phyloP scores from a whole-genome alignment of 2,113 vertebrate genomes.

The Rallus limicola region DNA sequence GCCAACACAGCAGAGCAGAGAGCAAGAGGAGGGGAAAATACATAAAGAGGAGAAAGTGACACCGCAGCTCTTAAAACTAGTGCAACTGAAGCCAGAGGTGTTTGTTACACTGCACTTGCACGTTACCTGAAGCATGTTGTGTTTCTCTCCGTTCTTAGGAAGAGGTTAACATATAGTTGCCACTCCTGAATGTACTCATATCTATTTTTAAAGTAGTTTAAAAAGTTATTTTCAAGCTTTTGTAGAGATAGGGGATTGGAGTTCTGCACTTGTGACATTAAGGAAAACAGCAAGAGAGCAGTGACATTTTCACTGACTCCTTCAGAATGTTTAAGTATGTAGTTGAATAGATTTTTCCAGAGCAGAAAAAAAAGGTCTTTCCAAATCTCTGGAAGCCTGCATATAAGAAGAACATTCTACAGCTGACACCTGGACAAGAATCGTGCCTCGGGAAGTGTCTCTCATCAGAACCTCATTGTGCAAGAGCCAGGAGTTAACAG shows the following conservation, averaged over 20 bases:
- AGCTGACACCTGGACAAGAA: not conserved
- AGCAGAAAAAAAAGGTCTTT: not conserved
- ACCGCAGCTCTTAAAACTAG: not conserved
- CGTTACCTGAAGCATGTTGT: not conserved
- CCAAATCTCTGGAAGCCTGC: not conserved
- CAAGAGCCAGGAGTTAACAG: accelerated
- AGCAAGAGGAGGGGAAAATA: not conserved
- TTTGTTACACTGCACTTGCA: not conserved
- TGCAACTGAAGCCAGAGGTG: not conserved
- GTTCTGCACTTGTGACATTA: not conserved
- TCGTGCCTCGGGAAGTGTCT: not conserved
- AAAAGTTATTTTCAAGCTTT: not conserved
- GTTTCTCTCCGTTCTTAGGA: not conserved
- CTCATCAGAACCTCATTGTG: not conserved
- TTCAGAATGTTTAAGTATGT: not conserved
- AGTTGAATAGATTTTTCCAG: not conserved
- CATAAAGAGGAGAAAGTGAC: accelerated
- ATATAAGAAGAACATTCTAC: not conserved
- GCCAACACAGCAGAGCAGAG: not conserved
- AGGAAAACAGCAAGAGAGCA: not conserved
- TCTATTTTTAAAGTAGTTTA: not conserved
- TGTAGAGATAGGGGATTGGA: not conserved
- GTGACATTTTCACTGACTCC: not conserved
- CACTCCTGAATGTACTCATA: not conserved
- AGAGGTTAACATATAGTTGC: not conserved